Evolutionary conservation across 2,113 vertebrate species (phyloP).

Genomic region (Lontra canadensis): DNA sequence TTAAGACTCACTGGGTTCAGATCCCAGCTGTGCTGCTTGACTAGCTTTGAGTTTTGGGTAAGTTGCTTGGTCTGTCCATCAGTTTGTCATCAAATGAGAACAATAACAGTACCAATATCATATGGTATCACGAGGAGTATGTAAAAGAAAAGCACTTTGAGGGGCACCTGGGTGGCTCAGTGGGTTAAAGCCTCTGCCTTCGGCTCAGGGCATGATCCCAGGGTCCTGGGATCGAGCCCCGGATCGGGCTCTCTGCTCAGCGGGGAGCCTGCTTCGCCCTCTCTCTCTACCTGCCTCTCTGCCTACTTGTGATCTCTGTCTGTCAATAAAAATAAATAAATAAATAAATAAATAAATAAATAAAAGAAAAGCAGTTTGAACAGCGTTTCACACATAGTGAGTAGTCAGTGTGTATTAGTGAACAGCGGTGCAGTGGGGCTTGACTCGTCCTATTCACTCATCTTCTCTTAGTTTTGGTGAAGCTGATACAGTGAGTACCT

Average conservation of each 20-base stretch:
- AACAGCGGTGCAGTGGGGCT: not conserved
- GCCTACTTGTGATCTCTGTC: no score
- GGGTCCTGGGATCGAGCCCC: no score
- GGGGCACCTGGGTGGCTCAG: no score
- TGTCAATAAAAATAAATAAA: no score
- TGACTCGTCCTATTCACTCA: not conserved
- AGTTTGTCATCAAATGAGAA: not conserved
- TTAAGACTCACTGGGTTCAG: not conserved
- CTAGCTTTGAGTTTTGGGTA: not conserved
- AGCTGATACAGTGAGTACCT: not conserved
- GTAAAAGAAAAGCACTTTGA: conserved; percentile 9
- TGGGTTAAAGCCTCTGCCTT: no score
- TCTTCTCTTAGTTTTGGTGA: not conserved
- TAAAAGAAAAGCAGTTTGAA: conserved; percentile 15
- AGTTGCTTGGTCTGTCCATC: not conserved
- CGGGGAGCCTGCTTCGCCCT: no score
- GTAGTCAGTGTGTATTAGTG: not conserved
- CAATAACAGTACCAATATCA: not conserved
- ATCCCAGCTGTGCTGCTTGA: not conserved
- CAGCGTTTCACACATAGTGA: not conserved
- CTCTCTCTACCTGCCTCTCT: no score
- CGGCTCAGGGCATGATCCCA: no score
- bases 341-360: no score
- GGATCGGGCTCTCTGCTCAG: no score
- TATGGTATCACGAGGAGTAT: not conserved